These are phyloP conservation scores for Onthophagus taurus DNA, from an alignment of 1,140 invertebrate species.

Conservation along the genomic window DNA sequence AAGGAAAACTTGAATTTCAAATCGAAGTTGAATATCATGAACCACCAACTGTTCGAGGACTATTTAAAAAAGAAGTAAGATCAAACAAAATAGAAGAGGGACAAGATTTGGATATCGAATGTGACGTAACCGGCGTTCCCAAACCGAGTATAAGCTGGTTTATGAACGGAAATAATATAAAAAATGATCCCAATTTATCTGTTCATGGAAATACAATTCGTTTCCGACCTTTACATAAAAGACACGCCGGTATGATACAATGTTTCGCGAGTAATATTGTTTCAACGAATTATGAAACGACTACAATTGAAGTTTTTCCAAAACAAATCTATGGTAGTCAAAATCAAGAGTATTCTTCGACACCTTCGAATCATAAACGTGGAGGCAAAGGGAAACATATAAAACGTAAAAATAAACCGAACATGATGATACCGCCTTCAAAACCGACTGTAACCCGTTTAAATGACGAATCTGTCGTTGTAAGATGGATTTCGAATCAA, in stretches of 20 bases:
- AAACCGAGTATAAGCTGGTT: slow-evolving; percentile 69
- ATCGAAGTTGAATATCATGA: slow-evolving; percentile 47
- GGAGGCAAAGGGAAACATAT: slow-evolving; percentile 26
- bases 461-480: slow-evolving; percentile 84
- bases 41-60: slow-evolving; percentile 50
- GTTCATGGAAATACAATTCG: slow-evolving; percentile 36
- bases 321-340: slow-evolving; percentile 44
- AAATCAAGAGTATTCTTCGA: slow-evolving; percentile 18
- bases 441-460: slow-evolving; percentile 75
- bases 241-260: slow-evolving; percentile 79
- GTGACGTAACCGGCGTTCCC: slow-evolving; percentile 54
- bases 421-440: slow-evolving; percentile 74
- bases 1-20: slow-evolving; percentile 38
- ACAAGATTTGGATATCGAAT: slow-evolving; percentile 53
- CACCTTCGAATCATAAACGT: slow-evolving; percentile 9
- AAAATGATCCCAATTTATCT: slow-evolving; percentile 44
- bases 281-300: slow-evolving; percentile 55
- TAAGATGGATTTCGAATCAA: slow-evolving; percentile 75
- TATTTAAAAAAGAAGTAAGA: slow-evolving; percentile 47
- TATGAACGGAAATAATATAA: slow-evolving; percentile 64
- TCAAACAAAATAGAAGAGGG: slow-evolving; percentile 41
- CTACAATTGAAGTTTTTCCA: slow-evolving; percentile 61
- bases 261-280: slow-evolving; percentile 79
- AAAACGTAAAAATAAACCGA: slow-evolving; percentile 43
- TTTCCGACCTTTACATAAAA: slow-evolving; percentile 61